Conservation (phyloP, 2,113 vertebrate genomes). For the Antennarius striatus region DNA sequence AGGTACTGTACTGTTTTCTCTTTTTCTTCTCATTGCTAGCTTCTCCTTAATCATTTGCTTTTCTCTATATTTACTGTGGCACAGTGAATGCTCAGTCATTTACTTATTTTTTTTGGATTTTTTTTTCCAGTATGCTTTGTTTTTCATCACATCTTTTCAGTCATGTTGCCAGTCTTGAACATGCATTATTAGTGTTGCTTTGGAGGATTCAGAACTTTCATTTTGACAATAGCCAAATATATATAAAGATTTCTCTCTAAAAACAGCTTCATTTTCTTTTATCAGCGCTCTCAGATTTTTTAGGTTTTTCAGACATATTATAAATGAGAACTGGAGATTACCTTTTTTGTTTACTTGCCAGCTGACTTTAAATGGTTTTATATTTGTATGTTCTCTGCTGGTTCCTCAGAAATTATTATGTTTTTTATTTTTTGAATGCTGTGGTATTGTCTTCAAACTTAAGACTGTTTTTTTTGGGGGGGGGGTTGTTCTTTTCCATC, state of each 20-base stretch:
- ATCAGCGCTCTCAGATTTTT: background rate
- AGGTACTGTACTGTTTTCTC: conserved; percentile 92
- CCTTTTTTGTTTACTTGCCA: background rate
- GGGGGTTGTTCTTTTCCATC: background rate
- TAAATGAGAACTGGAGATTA: background rate
- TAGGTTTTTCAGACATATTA: background rate
- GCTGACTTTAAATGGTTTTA: background rate
- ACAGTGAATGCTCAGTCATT: conserved; percentile 14
- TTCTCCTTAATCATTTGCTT: conserved; percentile 37
- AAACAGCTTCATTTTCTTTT: background rate
- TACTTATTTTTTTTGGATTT: background rate
- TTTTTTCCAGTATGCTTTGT: background rate
- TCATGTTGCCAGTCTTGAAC: conserved; percentile 28
- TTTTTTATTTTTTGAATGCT: background rate
- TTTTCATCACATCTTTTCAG: conserved; percentile 12
- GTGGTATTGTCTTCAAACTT: background rate
- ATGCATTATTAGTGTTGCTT: conserved; percentile 2
- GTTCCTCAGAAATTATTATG: background rate
- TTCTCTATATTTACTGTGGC: conserved; percentile 3
- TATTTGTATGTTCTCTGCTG: background rate
- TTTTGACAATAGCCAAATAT: conserved; percentile 1
- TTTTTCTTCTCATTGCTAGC: conserved; percentile 54
- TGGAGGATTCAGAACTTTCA: conserved; percentile 2
- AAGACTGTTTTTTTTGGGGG: background rate
- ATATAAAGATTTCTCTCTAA: too few relatives aligned